These are phyloP conservation scores for Theristus sp. DNA, from an alignment of 2,888 invertebrate species.

Conservation along the genomic window DNA sequence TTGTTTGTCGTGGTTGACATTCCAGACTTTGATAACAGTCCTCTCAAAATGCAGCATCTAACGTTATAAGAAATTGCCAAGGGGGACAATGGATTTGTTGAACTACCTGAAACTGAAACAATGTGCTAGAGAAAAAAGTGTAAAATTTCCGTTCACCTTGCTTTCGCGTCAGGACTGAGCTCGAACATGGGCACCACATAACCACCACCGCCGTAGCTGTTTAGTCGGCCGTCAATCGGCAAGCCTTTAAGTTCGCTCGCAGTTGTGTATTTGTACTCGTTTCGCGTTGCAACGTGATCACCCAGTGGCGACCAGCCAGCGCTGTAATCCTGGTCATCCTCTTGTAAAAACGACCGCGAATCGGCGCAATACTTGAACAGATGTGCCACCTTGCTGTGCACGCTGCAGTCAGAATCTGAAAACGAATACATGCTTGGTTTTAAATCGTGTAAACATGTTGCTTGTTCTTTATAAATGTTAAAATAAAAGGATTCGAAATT, in stretches of 20 bases:
- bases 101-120: too few species aligned
- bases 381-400: background rate
- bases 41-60: too few species aligned
- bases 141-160: background rate
- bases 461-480: too few species aligned
- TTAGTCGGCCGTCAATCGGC: slow-evolving; percentile 20
- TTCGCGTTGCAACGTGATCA: slow-evolving; percentile 11
- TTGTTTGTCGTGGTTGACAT: too few species aligned
- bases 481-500: too few species aligned
- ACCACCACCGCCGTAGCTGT: background rate
- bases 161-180: background rate
- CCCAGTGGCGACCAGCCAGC: slow-evolving; percentile 1
- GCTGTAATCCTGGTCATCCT: background rate
- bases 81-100: too few species aligned
- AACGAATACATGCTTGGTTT: too few species aligned
- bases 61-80: too few species aligned
- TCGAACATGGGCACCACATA: background rate
- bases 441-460: too few species aligned
- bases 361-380: background rate
- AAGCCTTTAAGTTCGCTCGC: slow-evolving; percentile 30
- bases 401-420: background rate
- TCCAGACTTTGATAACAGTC: too few species aligned
- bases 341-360: background rate
- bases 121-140: too few species aligned
- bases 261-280: slow-evolving; percentile 25